Evolutionary conservation across 2,797 vertebrate genomes (phyloP), one percentile per base, ranked within the genome.

Genomic region (Clarias pachynema): DNA sequence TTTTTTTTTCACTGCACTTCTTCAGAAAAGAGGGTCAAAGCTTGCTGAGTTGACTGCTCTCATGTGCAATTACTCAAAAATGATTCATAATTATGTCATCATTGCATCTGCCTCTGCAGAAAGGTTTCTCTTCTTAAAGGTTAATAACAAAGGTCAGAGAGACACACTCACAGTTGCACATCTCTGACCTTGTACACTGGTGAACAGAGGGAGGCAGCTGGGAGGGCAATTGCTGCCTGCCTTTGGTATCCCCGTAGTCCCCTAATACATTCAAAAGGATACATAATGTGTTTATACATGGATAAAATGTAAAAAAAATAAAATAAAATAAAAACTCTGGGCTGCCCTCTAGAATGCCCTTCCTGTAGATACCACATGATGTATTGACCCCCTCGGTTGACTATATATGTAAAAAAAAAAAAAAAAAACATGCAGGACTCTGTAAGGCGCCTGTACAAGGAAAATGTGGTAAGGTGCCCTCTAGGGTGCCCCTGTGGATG

Each of bases 1-100:
- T 66, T 26, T 63, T 63, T 77, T 59, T 53, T 44, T 77, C 22
- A 29, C 56, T 59, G 40, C 66, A 66, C 74, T 87, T 73, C 84
- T 86, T 82, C 74, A 86, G 79, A 86, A 86, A 85, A 85, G 44
- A 86, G 85, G 83, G 78, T 84, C 84, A 79, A 80, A 62, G 77
- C 66, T 16, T 69, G 56, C 72, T 79, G 77, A 78, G 68, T 85
- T 78, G 62, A 69, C 72, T 37, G 85, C 83, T 87, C 85, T 87
- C 62, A 81, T 82, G 82, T 84, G 89, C 84, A 88, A 85, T 89
- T 88, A 85, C 82, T 86, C 75, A 8, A 65, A 86, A 89, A 88
- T 81, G 9, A 87, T 86, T 84, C 81, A 83, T 87, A 85, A 89
- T 89, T 89, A 86, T 79, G 53, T 84, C 84, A 86, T 66, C 57